These are phyloP conservation scores for Sepiola atlantica DNA, from an alignment of 2,888 invertebrate genomes.

Conservation along the genomic window DNA sequence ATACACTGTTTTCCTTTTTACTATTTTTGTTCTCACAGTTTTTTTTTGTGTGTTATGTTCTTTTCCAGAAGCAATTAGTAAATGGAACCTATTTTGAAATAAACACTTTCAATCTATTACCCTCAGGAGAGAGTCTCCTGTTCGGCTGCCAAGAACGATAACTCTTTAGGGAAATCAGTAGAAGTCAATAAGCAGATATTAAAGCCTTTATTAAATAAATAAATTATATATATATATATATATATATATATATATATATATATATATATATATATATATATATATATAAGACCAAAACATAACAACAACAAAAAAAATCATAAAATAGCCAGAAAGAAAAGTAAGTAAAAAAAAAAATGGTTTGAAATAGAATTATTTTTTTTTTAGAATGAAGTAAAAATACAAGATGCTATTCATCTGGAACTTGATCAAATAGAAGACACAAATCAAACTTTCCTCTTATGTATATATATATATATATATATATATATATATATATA, in stretches of 20 bases:
- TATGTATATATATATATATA: no score
- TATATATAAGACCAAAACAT: not conserved
- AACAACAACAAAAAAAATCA: not conserved
- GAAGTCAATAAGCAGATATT: constrained; percentile 32
- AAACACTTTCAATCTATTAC: constrained; percentile 19
- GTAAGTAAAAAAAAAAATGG: not conserved
- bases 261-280: no score
- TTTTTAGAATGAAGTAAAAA: not conserved
- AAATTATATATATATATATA: no score
- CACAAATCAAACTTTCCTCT: no score
- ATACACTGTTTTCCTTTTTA: no score
- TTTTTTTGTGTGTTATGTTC: not conserved
- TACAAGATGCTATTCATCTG: not conserved
- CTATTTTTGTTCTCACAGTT: not conserved
- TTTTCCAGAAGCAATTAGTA: constrained; percentile 22
- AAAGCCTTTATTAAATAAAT: not conserved
- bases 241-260: no score
- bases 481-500: no score
- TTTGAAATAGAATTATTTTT: not conserved
- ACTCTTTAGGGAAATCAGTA: constrained; percentile 15
- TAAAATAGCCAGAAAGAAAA: not conserved
- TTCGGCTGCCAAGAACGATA: constrained; percentile 3
- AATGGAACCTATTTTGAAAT: constrained; percentile 22
- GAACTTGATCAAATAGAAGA: not conserved
- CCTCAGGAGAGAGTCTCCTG: not conserved